Evolutionary conservation across 2,888 invertebrate species (phyloP).

Genomic region (Taphrorychus bicolor): DNA sequence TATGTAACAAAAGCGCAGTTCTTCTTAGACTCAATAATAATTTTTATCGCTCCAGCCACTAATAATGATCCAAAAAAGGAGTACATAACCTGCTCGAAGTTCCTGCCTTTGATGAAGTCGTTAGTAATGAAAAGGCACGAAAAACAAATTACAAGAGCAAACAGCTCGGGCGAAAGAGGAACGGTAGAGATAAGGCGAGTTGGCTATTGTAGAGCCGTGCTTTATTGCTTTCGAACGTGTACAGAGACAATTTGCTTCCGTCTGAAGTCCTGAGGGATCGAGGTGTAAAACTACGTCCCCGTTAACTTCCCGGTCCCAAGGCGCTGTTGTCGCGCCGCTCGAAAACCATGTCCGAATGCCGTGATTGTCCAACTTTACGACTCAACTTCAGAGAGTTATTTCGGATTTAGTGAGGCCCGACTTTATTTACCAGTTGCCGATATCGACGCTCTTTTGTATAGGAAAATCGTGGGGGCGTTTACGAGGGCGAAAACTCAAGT

Average conservation of each 20-base stretch:
- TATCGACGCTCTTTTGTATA: neutral
- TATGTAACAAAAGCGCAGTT: constrained; percentile 4
- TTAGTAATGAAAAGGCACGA: constrained; percentile 11
- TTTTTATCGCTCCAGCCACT: too few relatives aligned
- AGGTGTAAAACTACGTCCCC: constrained; percentile 54
- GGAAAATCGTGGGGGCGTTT: too few relatives aligned
- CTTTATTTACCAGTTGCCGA: neutral
- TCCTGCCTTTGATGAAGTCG: neutral
- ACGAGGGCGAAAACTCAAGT: too few relatives aligned
- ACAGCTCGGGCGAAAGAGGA: constrained; percentile 22
- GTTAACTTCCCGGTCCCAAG: constrained; percentile 33
- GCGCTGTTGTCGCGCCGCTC: constrained; percentile 13
- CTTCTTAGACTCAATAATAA: too few relatives aligned
- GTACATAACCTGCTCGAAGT: neutral
- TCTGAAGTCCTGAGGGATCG: constrained; percentile 52
- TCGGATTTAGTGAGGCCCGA: neutral
- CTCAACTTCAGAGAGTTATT: constrained; percentile 10
- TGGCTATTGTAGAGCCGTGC: constrained; percentile 43
- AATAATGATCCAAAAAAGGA: neutral
- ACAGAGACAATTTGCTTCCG: constrained; percentile 55
- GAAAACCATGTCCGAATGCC: constrained; percentile 18
- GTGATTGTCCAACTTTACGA: constrained; percentile 26
- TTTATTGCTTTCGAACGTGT: constrained; percentile 56
- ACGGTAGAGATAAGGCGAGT: constrained; percentile 41
- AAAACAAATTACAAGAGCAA: constrained; percentile 22